Evolutionary conservation across 2,888 invertebrate genomes (phyloP), one percentile per base, ranked within the genome.

Genomic region (Andrena praecox): DNA sequence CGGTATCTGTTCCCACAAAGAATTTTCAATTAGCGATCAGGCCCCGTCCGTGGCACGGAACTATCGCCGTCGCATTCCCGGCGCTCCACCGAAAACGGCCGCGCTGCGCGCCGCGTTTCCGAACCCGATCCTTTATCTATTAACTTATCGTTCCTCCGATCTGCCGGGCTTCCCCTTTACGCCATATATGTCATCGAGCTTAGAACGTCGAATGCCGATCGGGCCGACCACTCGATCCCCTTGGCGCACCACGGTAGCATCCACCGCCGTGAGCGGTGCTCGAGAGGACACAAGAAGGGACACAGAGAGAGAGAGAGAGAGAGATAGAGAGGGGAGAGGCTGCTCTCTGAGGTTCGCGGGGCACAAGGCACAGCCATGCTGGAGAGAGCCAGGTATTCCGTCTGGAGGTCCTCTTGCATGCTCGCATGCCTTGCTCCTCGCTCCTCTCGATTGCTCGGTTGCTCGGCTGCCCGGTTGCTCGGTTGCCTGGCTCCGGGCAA

Each of bases 191-290:
- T 86, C 87, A 87, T 82, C 79, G 82, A 50, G 82, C 74, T 42
- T 87, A 86, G 72, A 71, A 78, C 68, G 74, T 71, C 72, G 85
- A 85, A 85, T 87, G 78, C 87, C 87, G 87, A 86, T 85, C 86
- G 87, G 70, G 85, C 80, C 75, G 85, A 77, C 75, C 82, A 80
- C 82, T 77, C 75, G 85, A 77, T 73, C 82, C 77, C 82, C 80
- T 63, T 54, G 31, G 60, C 71, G 74, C 33, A 67, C 71, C 33
- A 75, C 87, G 85, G 87, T 87, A 87, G 87, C 85, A 85, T 85
- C 85, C 73, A 63, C 71, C n/a, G n/a, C 52, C 52, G 20, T 20
- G 52, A 20, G 52, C 52, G 52, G 20, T 52, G 20, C 52, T 20
- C 20, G 52, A 20, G 52, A n/a, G 52, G 20, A 20, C 20, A n/a